Base-by-base conservation (phyloP, 2,113 vertebrate species). In the Dinomys branickii region DNA sequence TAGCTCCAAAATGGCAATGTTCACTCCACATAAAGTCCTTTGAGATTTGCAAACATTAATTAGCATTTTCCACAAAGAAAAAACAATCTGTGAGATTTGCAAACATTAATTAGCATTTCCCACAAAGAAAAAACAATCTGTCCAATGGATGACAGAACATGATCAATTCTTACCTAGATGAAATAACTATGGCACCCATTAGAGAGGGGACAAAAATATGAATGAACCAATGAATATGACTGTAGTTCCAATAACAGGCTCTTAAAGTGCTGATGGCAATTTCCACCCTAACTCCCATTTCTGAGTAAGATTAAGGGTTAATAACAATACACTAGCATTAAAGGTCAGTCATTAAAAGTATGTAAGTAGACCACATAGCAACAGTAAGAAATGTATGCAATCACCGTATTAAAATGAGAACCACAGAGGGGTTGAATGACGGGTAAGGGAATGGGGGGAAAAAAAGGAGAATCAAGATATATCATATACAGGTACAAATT, bases 1-100 rank as follows among this genome's bases (percentile, higher is more conserved):
- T 1, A 89, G n/a, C 75, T 77, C 47, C 41, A 86, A 87, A 63
- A 26, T 33, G n/a, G 82, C 54, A 95, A 90, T 7, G 4, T n/a
- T 54, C 22, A 16, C 20, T 87, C 69, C 89, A 96, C 83, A 92
- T 58, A 63, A 90, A 84, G 90, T 41, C 41, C 17, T 50, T 80
- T 88, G 65, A 86, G 8, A 97, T 93, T 13, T 94, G 30, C 90
- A 65, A 91, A 94, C 58, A 82, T 50, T 35, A 90, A 89, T 78
- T 82, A 87, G 33, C 35, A 90, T 90, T 94, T 91, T 26, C 30
- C 56, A 90, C 44, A 44, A 85, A 85, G 26, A 30, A 54, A 77
- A 69, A 69, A 88, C n/a, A n/a, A 80, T 59, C 56, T 65, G 50
- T 12, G n/a, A n/a, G n/a, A n/a, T n/a, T n/a, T n/a, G n/a, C n/a